Percentiles rank a stretch among this genome's conserved stretches.
Evolutionary conservation across 2,797 vertebrate genomes (phyloP).

Genomic region (Loris lydekkerianus): DNA sequence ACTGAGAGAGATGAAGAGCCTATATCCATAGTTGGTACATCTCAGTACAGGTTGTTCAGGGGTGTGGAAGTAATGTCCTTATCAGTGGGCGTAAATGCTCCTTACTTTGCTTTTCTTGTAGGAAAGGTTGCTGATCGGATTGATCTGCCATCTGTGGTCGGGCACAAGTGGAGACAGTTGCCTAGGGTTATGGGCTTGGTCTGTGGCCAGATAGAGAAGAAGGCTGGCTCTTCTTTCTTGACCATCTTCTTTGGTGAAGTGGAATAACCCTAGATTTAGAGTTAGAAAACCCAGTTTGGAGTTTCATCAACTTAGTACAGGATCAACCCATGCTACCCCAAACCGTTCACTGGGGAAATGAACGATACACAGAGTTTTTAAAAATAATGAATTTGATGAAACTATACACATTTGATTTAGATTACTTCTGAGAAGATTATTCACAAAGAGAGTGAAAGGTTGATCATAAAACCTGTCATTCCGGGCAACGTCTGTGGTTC

Average conservation of each 20-base stretch:
- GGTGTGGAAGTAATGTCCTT: not conserved
- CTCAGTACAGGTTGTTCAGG: not conserved
- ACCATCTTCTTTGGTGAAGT: not conserved
- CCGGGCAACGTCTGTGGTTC: not conserved
- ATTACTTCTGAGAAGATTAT: constrained; percentile 51
- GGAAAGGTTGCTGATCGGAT: not conserved
- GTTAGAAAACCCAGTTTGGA: constrained; percentile 30
- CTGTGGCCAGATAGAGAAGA: not conserved
- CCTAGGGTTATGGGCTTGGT: not conserved
- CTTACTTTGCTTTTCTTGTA: not conserved
- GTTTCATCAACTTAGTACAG: not conserved
- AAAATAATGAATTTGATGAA: constrained; percentile 25
- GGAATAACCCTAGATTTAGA: constrained; percentile 24
- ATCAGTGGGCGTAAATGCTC: not conserved
- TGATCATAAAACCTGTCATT: constrained; percentile 1
- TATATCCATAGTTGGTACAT: not conserved
- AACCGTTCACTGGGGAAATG: not conserved
- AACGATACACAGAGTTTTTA: not conserved
- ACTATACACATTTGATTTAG: constrained; percentile 28
- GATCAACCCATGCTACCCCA: not conserved
- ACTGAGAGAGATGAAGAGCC: not conserved
- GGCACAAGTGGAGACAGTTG: not conserved
- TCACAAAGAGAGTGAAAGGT: constrained; percentile 37
- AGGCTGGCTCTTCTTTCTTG: not conserved
- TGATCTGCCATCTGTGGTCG: not conserved